Evolutionary conservation across 2,888 invertebrate species (phyloP), one percentile per base, ranked within the genome.

Genomic region (Athrips mouffetella): DNA sequence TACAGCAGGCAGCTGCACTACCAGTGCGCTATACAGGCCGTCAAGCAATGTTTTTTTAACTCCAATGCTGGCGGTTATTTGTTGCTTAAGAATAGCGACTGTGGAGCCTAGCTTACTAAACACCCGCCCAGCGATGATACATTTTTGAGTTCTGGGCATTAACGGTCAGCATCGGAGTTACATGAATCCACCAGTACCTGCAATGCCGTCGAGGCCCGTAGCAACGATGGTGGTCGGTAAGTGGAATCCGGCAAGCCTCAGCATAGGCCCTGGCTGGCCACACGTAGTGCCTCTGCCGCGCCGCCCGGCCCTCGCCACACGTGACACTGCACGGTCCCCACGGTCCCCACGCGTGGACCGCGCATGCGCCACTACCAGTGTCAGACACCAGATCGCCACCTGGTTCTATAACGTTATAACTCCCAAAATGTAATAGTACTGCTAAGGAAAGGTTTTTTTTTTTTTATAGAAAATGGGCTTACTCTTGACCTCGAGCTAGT

Each of bases 311-410:
- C 48, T 89, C 89, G 0, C 96, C 96, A 68, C 96, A 97, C 0
- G 93, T 91, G 13, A 91, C 93, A 51, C 94, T 92, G 80, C 96
- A 96, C 0, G 94, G 90, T 1, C 94, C 91, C 95, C 96, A 96
- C 18, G 91, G 87, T 30, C 93, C 93, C 96, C 96, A 96, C 15
- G 89, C 82, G 11, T 91, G 90, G 4, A 92, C 91, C 5, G 90
- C 89, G 67, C 96, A 96, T 70, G 80, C 76, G 78, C 93, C 68
- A 72, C 81, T 58, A 8, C 53, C 55, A 1, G 37, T n/a, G 5
- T 37, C 51, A 90, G 88, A 29, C 48, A 44, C 48, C 10, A 53
- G 47, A 10, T 61, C 54, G 8, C 52, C 46, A 2, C 59, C 53
- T 0, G 57, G 29, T 11, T 70, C 73, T 57, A 45, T 21, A 10